A percentile compares a stretch with the other conserved stretches of the same genome.
phyloP scores from a whole-genome alignment of 2,888 invertebrate genomes.

The Mythimna vitellina region DNA sequence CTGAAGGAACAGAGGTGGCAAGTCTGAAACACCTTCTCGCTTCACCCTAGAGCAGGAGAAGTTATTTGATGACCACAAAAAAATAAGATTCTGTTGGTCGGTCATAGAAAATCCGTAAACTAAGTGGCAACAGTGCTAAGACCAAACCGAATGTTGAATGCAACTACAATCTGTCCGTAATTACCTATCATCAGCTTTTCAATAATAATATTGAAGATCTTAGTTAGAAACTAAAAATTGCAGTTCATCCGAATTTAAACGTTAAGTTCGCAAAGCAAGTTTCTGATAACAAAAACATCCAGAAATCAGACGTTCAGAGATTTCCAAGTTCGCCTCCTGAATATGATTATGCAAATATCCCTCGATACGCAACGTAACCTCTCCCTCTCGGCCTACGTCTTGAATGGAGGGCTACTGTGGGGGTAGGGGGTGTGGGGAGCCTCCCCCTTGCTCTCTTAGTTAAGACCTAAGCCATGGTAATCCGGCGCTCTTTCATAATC shows the following conservation, averaged over 20 bases:
- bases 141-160: background rate
- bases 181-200: background rate
- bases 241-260: constrained; percentile 24
- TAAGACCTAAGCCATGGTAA: constrained; percentile 50
- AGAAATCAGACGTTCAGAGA: constrained; percentile 49
- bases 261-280: constrained; percentile 28
- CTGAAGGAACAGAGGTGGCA: too few relatives aligned
- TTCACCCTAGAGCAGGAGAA: too few relatives aligned
- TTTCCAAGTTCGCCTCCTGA: constrained; percentile 67
- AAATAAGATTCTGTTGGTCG: too few relatives aligned
- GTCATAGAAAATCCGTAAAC: too few relatives aligned
- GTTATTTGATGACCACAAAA: too few relatives aligned
- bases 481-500: constrained; percentile 49
- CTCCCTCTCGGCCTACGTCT: constrained; percentile 57
- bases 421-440: constrained; percentile 21
- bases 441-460: constrained; percentile 21
- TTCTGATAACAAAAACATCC: constrained; percentile 38
- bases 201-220: background rate
- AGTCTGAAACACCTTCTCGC: too few relatives aligned
- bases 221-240: constrained; percentile 9
- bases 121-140: background rate
- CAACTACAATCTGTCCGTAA: background rate
- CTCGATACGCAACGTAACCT: constrained; percentile 67
- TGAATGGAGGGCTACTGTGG: constrained; percentile 68
- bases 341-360: constrained; percentile 79